Percentiles rank a stretch among this genome's conserved stretches.
Conservation (phyloP, 1,140 invertebrate species). For the Cotesia typhae region DNA sequence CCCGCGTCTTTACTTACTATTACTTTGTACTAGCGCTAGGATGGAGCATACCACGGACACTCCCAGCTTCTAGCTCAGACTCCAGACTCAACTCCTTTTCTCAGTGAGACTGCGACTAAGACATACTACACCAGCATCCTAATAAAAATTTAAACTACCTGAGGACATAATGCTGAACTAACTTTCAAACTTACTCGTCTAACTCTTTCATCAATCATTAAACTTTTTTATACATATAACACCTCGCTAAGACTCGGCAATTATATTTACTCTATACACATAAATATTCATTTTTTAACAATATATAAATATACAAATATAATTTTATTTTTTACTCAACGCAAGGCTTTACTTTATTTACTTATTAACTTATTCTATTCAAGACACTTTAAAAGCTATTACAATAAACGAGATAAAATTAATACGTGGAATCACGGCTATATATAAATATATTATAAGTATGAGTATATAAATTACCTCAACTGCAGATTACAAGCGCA, state of each 20-base stretch:
- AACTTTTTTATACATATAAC: constrained; percentile 15
- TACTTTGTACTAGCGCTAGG: too few species aligned
- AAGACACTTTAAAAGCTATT: constrained; percentile 13
- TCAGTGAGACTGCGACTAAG: too few species aligned
- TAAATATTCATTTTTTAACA: neutral
- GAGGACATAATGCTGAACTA: constrained; percentile 13
- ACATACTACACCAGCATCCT: constrained; percentile 17
- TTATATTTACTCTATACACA: neutral
- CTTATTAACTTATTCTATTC: neutral
- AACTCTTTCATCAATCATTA: constrained; percentile 31
- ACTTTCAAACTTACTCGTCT: constrained; percentile 13
- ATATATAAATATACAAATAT: neutral
- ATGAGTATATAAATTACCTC: neutral
- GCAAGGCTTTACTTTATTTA: too few species aligned
- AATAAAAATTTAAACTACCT: constrained; percentile 42
- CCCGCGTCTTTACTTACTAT: too few species aligned
- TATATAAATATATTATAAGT: neutral
- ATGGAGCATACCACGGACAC: too few species aligned
- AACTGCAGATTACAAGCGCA: neutral
- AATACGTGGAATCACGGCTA: constrained; percentile 2
- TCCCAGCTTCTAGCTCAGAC: too few species aligned
- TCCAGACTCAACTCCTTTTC: too few species aligned
- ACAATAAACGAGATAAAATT: constrained; percentile 12
- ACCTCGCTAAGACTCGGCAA: neutral
- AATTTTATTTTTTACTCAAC: neutral